Percentiles rank a stretch among this genome's conserved stretches.
These are phyloP conservation scores for Platichthys stellatus DNA, from an alignment of 2,113 vertebrate genomes.

Conservation along the genomic window DNA sequence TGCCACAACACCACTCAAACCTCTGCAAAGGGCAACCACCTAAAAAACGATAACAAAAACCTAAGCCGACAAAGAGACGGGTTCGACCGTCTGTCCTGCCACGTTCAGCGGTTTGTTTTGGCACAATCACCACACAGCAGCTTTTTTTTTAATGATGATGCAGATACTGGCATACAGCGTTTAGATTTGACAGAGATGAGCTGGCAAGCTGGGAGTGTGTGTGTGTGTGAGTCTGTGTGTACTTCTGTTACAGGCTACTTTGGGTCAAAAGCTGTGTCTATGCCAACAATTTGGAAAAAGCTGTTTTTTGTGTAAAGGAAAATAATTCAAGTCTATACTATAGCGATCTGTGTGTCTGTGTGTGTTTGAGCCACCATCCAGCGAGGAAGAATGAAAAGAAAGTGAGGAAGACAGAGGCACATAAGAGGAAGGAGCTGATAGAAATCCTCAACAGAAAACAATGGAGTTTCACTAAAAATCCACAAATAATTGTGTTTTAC, in stretches of 20 bases:
- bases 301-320: not conserved
- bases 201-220: slow-evolving; percentile 2
- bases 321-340: too few species aligned
- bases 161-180: slow-evolving; percentile 57
- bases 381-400: not conserved
- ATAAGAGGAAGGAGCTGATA: not conserved
- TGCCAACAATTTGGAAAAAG: not conserved
- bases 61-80: slow-evolving; percentile 22
- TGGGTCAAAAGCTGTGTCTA: not conserved
- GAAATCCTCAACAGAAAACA: slow-evolving; percentile 16
- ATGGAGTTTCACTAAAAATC: not conserved
- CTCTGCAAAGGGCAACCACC: slow-evolving; percentile 13
- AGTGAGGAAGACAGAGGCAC: not conserved
- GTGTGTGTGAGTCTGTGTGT: not conserved
- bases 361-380: not conserved
- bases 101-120: slow-evolving; percentile 65
- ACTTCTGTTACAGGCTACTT: not conserved
- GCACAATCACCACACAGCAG: slow-evolving; percentile 44
- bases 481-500: not conserved
- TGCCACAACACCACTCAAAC: slow-evolving; percentile 3
- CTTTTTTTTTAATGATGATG: slow-evolving; percentile 55
- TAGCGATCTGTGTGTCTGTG: not conserved
- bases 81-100: slow-evolving; percentile 18
- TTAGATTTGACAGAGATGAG: slow-evolving; percentile 48
- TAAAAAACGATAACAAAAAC: slow-evolving; percentile 5